Conservation (phyloP, 1,140 invertebrate species). For the Scylla paramamosain region DNA sequence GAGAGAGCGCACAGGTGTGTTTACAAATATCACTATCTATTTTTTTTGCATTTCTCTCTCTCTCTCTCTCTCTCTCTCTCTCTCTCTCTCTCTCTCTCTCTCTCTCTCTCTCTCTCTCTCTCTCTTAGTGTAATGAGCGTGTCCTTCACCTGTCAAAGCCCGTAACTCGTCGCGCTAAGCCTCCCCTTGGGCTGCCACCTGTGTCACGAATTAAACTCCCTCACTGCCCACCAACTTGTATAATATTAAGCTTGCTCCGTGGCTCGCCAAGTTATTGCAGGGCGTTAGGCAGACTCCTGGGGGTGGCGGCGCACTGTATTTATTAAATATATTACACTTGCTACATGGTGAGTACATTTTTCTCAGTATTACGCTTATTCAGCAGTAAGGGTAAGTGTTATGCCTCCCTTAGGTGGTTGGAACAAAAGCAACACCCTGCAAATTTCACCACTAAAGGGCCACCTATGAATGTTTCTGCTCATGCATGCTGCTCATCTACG, state of each 20-base stretch:
- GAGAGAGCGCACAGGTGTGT: not conserved
- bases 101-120: constrained; percentile 19
- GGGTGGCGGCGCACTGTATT: not conserved
- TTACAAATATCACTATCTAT: not conserved
- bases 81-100: not conserved
- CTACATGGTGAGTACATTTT: not conserved
- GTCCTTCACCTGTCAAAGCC: not conserved
- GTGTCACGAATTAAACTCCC: not conserved
- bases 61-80: constrained; percentile 3
- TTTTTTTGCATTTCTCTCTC: no score
- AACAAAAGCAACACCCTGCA: no score
- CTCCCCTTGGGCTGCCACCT: not conserved
- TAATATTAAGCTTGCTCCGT: not conserved
- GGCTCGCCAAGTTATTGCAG: not conserved
- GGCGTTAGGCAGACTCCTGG: not conserved
- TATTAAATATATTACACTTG: not conserved
- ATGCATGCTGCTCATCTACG: not conserved
- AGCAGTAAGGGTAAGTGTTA: not conserved
- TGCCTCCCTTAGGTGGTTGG: not conserved
- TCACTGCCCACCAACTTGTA: not conserved
- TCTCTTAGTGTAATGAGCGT: no score
- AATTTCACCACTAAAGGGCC: no score
- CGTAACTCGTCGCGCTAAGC: not conserved
- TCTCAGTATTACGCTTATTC: not conserved
- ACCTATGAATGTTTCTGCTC: not conserved